These are phyloP conservation scores for Mastomys coucha DNA, from an alignment of 2,113 vertebrate species.

Conservation along the genomic window DNA sequence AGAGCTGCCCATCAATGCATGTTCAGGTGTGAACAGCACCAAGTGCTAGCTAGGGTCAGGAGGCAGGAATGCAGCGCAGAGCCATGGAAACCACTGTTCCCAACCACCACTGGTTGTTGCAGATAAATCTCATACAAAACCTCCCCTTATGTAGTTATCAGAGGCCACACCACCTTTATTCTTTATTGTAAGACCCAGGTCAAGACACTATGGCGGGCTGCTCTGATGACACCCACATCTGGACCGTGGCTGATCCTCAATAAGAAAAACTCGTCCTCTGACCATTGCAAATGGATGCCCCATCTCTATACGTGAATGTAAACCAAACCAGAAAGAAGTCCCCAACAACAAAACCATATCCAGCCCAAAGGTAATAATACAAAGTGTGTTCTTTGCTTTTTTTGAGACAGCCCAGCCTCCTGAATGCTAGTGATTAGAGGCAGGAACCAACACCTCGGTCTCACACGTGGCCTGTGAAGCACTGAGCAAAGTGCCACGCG, in stretches of 20 bases:
- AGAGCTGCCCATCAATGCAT: neutral
- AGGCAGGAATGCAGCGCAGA: neutral
- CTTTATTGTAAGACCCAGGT: neutral
- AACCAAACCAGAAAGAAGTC: neutral
- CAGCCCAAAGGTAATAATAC: neutral
- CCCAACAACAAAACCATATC: neutral
- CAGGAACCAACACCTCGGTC: neutral
- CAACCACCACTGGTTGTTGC: neutral
- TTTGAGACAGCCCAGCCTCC: neutral
- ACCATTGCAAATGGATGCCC: neutral
- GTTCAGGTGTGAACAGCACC: neutral
- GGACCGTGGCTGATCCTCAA: neutral
- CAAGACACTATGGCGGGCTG: neutral
- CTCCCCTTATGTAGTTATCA: neutral
- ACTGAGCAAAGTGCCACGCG: neutral
- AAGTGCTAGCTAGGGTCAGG: neutral
- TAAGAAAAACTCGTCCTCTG: neutral
- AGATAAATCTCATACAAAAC: neutral
- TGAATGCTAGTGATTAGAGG: neutral
- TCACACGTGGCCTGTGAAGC: neutral
- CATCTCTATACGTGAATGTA: no score
- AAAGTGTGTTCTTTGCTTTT: neutral
- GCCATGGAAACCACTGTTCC: neutral
- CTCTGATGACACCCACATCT: neutral
- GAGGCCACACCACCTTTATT: neutral